Base-by-base conservation (phyloP, 2,888 invertebrate species). In the Meiosimyza decipiens region DNA sequence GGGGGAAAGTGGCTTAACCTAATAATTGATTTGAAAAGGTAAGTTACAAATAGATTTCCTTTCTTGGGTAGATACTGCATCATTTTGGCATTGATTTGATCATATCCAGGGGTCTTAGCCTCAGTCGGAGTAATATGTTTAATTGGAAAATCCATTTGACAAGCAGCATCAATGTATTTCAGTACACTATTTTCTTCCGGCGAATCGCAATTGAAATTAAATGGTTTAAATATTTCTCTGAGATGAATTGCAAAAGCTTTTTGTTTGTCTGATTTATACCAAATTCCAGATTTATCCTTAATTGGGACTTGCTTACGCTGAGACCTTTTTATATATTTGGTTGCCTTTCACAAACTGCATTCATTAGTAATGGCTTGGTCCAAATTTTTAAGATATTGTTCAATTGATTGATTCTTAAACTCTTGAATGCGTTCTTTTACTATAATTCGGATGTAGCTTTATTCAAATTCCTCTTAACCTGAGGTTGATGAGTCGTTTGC, bases 121-220 rank as follows among this genome's bases (percentile, higher is more conserved):
- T 22, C n/a, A 12, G 7, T 13, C 7, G 9, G 51, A n/a, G 12
- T 54, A 15, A 18, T 18, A 18, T 54, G n/a, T 18, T 6, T 18
- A 9, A 7, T n/a, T n/a, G 22, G n/a, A 28, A 28, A 33, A 22
- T 60, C 60, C 60, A 60, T 60, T 60, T 60, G 60, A n/a, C 60
- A 60, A 12, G 60, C 40, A 28, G n/a, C 28, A 33, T 15, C n/a
- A 5, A 22, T 2, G 22, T 22, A 22, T 3, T 22, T 3, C 22
- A 22, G 22, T 22, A 3, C 22, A 22, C 22, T 22, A 2, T 2
- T n/a, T 33, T 60, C 28, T 9, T 33, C 40, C n/a, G n/a, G n/a
- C n/a, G n/a, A n/a, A n/a, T n/a, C n/a, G 40, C 6, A 11, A 33
- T 33, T 40, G 15, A 60, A 60, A 6, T 40, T 5, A 13, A 60